A percentile compares a stretch with the other conserved stretches of the same genome.
Conservation (phyloP, 2,888 invertebrate genomes). For the Aromia moschata region DNA sequence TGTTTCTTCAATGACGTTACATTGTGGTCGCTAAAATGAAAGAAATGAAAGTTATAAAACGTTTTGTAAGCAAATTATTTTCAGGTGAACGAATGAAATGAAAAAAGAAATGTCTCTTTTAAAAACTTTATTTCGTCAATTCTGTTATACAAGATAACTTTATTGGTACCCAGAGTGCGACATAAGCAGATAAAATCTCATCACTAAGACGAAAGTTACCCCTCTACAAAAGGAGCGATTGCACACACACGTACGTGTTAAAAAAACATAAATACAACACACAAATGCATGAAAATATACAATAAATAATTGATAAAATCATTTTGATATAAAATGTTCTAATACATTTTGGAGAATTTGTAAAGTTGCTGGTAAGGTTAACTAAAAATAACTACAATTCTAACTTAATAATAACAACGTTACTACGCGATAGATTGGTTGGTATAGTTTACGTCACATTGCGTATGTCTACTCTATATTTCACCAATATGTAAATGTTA, state of each 20-base stretch:
- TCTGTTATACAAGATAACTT: conserved; percentile 40
- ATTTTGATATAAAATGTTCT: conserved; percentile 40
- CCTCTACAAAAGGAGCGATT: conserved; percentile 45
- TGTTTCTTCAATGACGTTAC: no score
- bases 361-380: conserved; percentile 16
- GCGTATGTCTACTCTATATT: no score
- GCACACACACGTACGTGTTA: conserved; percentile 52
- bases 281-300: conserved; percentile 50
- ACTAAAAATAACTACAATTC: conserved; percentile 13
- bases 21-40: no score
- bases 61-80: no score
- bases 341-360: conserved; percentile 36
- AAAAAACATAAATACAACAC: conserved; percentile 46
- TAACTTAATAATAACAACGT: background rate
- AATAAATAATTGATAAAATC: conserved; percentile 44
- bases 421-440: no score
- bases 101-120: background rate
- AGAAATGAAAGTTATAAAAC: no score
- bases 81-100: no score
- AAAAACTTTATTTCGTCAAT: conserved; percentile 31
- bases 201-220: conserved; percentile 41
- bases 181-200: conserved; percentile 45
- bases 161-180: conserved; percentile 50
- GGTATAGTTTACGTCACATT: no score
- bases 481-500: no score